Evolutionary conservation across 2,888 invertebrate genomes (phyloP).

Genomic region (Heliconius charithonia): DNA sequence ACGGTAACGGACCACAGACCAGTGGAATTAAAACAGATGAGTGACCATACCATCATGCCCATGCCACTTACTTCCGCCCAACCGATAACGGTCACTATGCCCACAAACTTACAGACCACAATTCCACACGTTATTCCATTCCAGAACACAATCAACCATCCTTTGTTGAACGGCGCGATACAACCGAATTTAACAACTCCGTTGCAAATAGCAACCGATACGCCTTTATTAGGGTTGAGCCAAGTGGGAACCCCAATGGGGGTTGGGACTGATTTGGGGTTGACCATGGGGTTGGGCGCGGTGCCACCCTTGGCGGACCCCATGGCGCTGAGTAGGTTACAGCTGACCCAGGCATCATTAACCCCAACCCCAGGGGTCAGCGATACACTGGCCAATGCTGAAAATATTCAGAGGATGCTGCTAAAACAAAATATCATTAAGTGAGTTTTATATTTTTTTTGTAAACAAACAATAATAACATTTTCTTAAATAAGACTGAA

Average conservation of each 20-base stretch:
- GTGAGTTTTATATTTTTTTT: conserved; percentile 58
- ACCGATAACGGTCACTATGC: conserved; percentile 49
- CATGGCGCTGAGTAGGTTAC: conserved; percentile 52
- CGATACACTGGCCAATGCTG: conserved; percentile 67
- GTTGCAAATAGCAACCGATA: conserved; percentile 74
- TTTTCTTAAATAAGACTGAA: too few species aligned
- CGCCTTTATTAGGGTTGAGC: conserved; percentile 66
- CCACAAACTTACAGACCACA: conserved; percentile 49
- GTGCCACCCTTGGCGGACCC: conserved; percentile 51
- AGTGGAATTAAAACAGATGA: conserved; percentile 50
- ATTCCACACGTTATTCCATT: conserved; percentile 49
- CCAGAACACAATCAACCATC: conserved; percentile 54
- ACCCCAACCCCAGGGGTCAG: conserved; percentile 61
- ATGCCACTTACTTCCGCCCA: conserved; percentile 48
- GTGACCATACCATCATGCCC: conserved; percentile 48
- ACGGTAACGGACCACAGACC: conserved; percentile 53
- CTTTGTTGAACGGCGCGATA: conserved; percentile 56
- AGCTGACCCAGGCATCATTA: conserved; percentile 57
- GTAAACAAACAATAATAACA: background rate
- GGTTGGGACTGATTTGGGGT: conserved; percentile 61
- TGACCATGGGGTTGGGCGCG: conserved; percentile 54
- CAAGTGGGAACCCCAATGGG: conserved; percentile 72
- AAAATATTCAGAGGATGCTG: conserved; percentile 79
- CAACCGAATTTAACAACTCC: conserved; percentile 67
- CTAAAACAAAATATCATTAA: conserved; percentile 81